phyloP scores from a whole-genome alignment of 2,797 vertebrate species.

The Potorous gilbertii region DNA sequence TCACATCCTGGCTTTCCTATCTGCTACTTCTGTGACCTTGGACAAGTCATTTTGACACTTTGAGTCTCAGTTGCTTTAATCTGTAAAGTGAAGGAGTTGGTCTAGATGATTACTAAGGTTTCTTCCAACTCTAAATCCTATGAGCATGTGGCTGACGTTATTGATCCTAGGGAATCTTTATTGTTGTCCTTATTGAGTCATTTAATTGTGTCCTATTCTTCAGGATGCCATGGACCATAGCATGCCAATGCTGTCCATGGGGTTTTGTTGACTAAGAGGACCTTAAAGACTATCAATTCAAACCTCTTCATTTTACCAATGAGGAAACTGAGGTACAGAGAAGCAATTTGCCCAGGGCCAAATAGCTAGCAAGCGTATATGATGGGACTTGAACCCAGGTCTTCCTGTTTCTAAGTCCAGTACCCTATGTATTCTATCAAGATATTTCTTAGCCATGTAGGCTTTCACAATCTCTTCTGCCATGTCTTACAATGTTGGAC shows the following conservation, averaged over 20 bases:
- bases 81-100: not conserved
- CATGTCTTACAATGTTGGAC: not conserved
- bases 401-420: not conserved
- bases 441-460: not conserved
- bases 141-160: not conserved
- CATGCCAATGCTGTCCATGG: not conserved
- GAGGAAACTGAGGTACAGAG: not conserved
- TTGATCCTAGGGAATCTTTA: not conserved
- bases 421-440: not conserved
- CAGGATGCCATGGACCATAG: not conserved
- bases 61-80: constrained; percentile 20
- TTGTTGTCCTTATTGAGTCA: not conserved
- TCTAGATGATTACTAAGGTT: not conserved
- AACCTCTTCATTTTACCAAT: not conserved
- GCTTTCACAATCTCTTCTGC: constrained; percentile 26
- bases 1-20: not conserved
- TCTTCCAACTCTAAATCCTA: not conserved
- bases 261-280: not conserved
- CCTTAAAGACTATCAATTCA: no score
- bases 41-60: not conserved
- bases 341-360: not conserved
- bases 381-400: not conserved
- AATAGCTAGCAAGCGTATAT: not conserved
- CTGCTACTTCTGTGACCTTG: not conserved
- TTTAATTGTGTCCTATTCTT: not conserved